Evolutionary conservation across 2,888 invertebrate species (phyloP).

Genomic region (Eledone cirrhosa): DNA sequence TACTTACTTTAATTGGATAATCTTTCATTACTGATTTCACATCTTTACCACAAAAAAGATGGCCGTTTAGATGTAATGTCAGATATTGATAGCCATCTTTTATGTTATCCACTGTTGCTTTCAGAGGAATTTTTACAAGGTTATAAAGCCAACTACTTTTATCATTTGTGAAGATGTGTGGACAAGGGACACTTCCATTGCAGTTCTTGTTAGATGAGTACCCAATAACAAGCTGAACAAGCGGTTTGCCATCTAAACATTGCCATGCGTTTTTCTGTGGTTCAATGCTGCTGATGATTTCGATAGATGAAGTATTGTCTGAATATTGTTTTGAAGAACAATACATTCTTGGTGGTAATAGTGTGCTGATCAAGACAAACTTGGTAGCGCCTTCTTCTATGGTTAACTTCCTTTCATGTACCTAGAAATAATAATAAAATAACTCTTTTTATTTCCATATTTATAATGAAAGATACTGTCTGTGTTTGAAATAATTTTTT

Average conservation of each 20-base stretch:
- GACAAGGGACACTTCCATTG: conserved; percentile 34
- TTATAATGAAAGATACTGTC: too few relatives aligned
- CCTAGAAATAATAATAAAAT: not conserved
- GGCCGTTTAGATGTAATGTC: not conserved
- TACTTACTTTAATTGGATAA: too few relatives aligned
- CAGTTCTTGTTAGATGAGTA: not conserved
- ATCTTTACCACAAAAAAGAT: not conserved
- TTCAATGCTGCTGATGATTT: conserved; percentile 30
- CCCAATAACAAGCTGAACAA: conserved; percentile 44
- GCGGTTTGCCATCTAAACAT: conserved; percentile 37
- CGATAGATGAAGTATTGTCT: conserved; percentile 37
- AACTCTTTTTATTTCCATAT: too few relatives aligned
- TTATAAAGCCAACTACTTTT: conserved; percentile 32
- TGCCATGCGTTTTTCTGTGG: conserved; percentile 35
- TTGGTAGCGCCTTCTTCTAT: conserved; percentile 33
- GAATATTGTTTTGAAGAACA: conserved; percentile 37
- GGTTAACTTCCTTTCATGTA: not conserved
- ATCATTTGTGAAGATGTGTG: conserved; percentile 39
- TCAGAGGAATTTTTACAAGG: conserved; percentile 37
- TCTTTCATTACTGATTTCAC: too few relatives aligned
- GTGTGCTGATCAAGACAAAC: conserved; percentile 35
- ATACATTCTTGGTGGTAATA: conserved; percentile 44
- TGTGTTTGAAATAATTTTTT: too few relatives aligned
- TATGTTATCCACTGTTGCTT: conserved; percentile 43
- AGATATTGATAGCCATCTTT: conserved; percentile 40